A percentile compares a stretch with the other conserved stretches of the same genome.
phyloP scores from a whole-genome alignment of 1,140 invertebrate species.

The Periplaneta americana region DNA sequence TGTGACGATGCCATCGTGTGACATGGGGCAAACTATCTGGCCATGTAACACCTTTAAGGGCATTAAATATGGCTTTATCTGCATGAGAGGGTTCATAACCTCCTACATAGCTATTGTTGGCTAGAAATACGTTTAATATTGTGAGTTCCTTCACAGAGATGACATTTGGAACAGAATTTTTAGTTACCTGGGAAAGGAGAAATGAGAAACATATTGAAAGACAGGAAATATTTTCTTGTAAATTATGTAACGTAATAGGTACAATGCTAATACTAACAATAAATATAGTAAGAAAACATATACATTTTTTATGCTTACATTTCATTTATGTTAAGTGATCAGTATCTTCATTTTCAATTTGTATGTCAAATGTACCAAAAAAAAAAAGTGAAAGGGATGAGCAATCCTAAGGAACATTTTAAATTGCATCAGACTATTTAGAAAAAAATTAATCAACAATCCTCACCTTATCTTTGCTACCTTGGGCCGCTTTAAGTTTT shows the following conservation, averaged over 20 bases:
- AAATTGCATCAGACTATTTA: background rate
- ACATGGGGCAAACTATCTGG: background rate
- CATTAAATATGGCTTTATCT: constrained; percentile 24
- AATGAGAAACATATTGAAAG: background rate
- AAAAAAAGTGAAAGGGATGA: background rate
- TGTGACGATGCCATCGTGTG: constrained; percentile 51
- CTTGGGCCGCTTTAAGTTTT: constrained; percentile 73
- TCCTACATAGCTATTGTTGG: constrained; percentile 46
- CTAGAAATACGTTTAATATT: constrained; percentile 37
- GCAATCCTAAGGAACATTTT: background rate
- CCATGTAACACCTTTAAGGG: background rate
- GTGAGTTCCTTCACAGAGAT: constrained; percentile 22
- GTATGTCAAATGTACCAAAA: no score
- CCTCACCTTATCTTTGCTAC: constrained; percentile 58
- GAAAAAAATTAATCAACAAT: background rate
- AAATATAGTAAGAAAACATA: background rate
- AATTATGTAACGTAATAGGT: no score
- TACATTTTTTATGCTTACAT: background rate
- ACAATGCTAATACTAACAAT: no score
- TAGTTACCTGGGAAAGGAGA: background rate
- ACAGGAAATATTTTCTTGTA: background rate
- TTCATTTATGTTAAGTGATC: no score
- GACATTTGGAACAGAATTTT: background rate
- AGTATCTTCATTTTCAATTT: no score
- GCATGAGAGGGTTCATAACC: constrained; percentile 45